Percentiles rank a stretch among this genome's conserved stretches.
Evolutionary conservation across 2,113 vertebrate species (phyloP).

Genomic region (Physeter macrocephalus): DNA sequence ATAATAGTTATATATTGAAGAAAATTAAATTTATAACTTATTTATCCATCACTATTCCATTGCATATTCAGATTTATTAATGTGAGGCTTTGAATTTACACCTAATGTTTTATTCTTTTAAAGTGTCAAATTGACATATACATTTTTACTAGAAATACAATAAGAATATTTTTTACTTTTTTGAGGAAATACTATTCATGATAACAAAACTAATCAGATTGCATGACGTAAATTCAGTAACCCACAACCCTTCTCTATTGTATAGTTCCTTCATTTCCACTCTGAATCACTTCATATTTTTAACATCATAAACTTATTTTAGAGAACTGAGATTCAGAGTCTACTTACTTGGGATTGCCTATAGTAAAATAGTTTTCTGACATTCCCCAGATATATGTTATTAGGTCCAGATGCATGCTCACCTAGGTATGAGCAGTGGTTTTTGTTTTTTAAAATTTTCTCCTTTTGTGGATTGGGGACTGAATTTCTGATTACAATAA

Average conservation of each 20-base stretch:
- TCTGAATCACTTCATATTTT: not conserved
- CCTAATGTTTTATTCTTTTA: not conserved
- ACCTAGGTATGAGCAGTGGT: not conserved
- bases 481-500: conserved; percentile 10
- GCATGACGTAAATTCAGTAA: not conserved
- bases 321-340: not conserved
- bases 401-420: not conserved
- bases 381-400: not conserved
- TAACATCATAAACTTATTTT: not conserved
- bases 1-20: not conserved
- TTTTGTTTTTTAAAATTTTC: not conserved
- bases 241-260: not conserved
- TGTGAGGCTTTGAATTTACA: not conserved
- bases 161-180: not conserved
- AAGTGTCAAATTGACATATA: not conserved
- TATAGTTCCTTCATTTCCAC: not conserved
- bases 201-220: not conserved
- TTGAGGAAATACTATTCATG: not conserved
- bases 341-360: not conserved
- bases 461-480: not conserved
- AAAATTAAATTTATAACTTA: conserved; percentile 12
- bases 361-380: not conserved
- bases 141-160: not conserved
- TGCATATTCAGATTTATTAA: conserved; percentile 9
- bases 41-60: not conserved